Base-by-base conservation (phyloP, 2,113 vertebrate genomes). In the Oenanthe oenanthe region DNA sequence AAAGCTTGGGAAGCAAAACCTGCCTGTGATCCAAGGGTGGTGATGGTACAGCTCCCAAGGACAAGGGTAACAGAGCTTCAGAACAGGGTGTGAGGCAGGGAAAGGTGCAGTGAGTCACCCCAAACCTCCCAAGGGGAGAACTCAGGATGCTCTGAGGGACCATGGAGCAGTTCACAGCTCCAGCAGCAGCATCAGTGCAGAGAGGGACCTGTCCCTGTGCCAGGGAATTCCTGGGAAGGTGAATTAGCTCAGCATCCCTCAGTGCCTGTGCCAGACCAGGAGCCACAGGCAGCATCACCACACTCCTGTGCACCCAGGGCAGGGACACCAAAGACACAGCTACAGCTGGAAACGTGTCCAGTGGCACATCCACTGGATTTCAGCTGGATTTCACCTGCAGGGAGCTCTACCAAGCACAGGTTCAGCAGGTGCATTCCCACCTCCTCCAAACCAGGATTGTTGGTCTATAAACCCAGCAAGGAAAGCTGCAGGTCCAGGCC, bases 71-170 rank as follows among this genome's bases (percentile, higher is more conserved):
- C 9, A 32, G 24, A 42, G 14, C 43, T 42, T 45, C 71, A 86
- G 67, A 72, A n/a, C 1, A 0, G 0, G 5, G 16, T 8, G 66
- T 9, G 53, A 62, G 60, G 60, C 2, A 2, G 26, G 42, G 29
- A 19, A 50, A 38, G 29, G 17, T 4, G 32, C 3, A 1, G 31
- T 4, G 88, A 74, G 60, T 6, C 56, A 47, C 16, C 40, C 19
- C 38, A 12, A 8, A 15, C 5, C 48, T 32, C 50, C 54, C 24
- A 13, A 74, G 13, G 57, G 42, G 22, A 47, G 31, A 79, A 4
- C 31, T 15, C 20, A 1, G 18, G 2, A 9, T 38, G 31, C 67
- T 32, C 73, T 7, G 60, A 54, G 65, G 26, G 24, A 12, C 15
- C 45, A 9, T 4, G 2, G 51, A 48, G 53, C 56, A 16, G 9